Base-by-base conservation (phyloP, 1,140 invertebrate genomes). In the Drosophila pectinifera region DNA sequence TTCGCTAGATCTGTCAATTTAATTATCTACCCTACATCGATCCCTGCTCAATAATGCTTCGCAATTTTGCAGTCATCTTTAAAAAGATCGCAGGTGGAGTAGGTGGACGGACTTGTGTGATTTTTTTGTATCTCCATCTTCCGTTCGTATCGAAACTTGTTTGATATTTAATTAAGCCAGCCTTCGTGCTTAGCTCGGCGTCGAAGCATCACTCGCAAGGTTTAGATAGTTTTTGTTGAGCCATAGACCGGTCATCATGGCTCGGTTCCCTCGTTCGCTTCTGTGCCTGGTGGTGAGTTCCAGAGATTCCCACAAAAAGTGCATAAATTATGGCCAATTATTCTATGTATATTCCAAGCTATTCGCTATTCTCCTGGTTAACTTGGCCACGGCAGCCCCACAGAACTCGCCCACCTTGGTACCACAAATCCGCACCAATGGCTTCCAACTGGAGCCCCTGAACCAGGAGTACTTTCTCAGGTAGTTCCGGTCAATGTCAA, bases 91-190 rank as follows among this genome's bases (percentile, higher is more conserved):
- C 20, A 11, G 42, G 34, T 14, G 38, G 57, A 26, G 67, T 69
- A 34, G 64, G 67, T 68, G 49, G 49, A 69, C 3, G 41, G 49
- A 69, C 3, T 20, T 11, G 64, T 65, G 38, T 43, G 36, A 55
- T 74, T 75, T 67, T 57, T 67, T 58, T 26, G 36, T 65, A 43
- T 75, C 73, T 46, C 18, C 34, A 36, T 31, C 28, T 41, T 38
- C 45, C 42, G 42, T 26, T 13, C 20, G 62, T 43, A 43, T 80
- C 28, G 45, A 79, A 80, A 80, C 77, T 68, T 42, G 78, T 80
- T 80, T 74, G 54, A 26, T 38, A 31, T 28, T 68, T 76, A 74
- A 74, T 58, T 58, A 58, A 45, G 38, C 51, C 38, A 36, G 34
- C 70, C 56, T 56, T 48, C 43, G 16, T 26, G 34, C 58, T 51